Conservation (phyloP, 1,140 invertebrate genomes). For the Drosophila truncata region DNA sequence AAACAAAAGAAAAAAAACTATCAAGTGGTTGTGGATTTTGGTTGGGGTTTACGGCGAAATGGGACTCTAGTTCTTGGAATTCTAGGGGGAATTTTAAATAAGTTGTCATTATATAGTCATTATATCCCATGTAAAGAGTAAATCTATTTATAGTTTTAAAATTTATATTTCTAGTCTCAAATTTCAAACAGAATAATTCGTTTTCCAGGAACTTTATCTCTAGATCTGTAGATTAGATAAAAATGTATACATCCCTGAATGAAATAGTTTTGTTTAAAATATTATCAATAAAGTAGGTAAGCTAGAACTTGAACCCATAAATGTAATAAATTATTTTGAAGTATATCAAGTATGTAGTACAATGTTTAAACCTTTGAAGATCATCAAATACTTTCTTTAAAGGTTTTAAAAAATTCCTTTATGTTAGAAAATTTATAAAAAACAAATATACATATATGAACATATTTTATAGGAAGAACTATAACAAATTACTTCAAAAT, state of each 20-base stretch:
- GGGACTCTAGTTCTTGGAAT: background rate
- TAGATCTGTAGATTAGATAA: background rate
- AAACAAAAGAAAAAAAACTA: too few species aligned
- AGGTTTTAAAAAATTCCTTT: too few species aligned
- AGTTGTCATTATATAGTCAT: background rate
- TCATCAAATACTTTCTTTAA: too few species aligned
- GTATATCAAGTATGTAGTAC: background rate
- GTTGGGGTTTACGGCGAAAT: background rate
- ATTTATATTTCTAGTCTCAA: too few species aligned
- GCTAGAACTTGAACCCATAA: too few species aligned
- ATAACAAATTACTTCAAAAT: too few species aligned
- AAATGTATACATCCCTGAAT: background rate
- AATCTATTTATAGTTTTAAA: too few species aligned
- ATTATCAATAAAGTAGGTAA: background rate
- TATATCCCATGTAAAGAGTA: too few species aligned
- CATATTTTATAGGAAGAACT: background rate
- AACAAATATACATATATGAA: background rate
- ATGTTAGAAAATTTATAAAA: too few species aligned
- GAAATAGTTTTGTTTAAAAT: slow-evolving; percentile 1
- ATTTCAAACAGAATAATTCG: background rate
- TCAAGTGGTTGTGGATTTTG: background rate
- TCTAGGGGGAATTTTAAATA: too few species aligned
- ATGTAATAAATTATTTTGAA: background rate
- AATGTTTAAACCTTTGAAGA: too few species aligned
- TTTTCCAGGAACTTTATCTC: background rate